A percentile compares a stretch with the other conserved stretches of the same genome.
Conservation (phyloP, 2,797 vertebrate genomes). For the Tadarida brasiliensis region DNA sequence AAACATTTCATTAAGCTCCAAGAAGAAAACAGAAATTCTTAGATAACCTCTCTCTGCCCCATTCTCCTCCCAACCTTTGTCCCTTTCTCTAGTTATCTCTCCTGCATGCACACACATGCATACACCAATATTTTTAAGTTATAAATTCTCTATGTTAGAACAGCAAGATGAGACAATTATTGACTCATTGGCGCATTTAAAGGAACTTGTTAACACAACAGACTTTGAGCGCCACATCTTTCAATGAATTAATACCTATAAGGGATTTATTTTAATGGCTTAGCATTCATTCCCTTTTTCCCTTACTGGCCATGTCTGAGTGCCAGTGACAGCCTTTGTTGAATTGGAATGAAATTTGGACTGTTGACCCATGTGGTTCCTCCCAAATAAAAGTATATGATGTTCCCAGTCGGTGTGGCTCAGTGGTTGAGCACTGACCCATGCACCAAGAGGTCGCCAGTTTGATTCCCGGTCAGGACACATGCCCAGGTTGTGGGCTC, state of each 20-base stretch:
- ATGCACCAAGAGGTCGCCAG: no score
- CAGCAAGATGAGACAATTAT: neutral
- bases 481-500: no score
- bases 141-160: neutral
- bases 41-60: neutral
- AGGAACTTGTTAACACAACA: neutral
- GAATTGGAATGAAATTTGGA: neutral
- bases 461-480: no score
- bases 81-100: neutral
- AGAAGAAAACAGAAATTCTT: neutral
- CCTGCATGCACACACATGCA: neutral
- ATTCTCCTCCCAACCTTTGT: fast-evolving
- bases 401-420: no score
- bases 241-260: neutral
- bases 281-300: neutral
- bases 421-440: no score
- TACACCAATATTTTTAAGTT: neutral
- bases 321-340: neutral
- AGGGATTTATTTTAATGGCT: neutral
- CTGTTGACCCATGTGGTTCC: neutral
- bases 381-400: neutral
- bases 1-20: neutral
- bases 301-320: neutral
- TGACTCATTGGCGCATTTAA: neutral
- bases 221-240: neutral